phyloP scores from a whole-genome alignment of 2,888 invertebrate species.

The Spicauda simplicius region DNA sequence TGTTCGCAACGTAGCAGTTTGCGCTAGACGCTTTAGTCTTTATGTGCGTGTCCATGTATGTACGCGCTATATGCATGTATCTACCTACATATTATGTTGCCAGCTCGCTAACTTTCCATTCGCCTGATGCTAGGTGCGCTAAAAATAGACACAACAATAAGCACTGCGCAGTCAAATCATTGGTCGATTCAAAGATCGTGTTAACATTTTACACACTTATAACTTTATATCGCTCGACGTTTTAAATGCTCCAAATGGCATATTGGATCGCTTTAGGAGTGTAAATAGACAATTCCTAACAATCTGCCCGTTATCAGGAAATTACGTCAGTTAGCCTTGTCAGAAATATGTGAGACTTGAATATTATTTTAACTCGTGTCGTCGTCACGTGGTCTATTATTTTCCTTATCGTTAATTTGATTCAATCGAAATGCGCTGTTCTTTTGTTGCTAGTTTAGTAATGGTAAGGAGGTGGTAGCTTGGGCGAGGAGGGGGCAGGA shows the following conservation, averaged over 20 bases:
- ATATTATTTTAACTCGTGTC: constrained; percentile 51
- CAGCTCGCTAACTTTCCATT: constrained; percentile 79
- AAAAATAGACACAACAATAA: constrained; percentile 74
- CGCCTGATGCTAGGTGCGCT: constrained; percentile 67
- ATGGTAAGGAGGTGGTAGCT: constrained; percentile 61
- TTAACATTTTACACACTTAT: constrained; percentile 26
- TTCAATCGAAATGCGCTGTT: constrained; percentile 61
- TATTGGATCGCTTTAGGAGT: constrained; percentile 19
- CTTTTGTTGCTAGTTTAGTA: constrained; percentile 57
- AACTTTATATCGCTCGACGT: neutral
- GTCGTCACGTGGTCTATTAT: constrained; percentile 62
- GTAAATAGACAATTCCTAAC: constrained; percentile 39
- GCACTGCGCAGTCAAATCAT: constrained; percentile 64
- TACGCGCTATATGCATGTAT: constrained; percentile 39
- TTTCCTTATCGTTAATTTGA: constrained; percentile 63
- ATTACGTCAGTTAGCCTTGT: constrained; percentile 58
- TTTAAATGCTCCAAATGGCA: constrained; percentile 4
- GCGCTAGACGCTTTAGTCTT: constrained; percentile 28
- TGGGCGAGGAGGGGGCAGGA: constrained; percentile 70
- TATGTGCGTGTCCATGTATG: constrained; percentile 38
- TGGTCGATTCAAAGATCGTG: constrained; percentile 54
- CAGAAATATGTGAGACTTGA: constrained; percentile 53
- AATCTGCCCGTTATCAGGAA: constrained; percentile 54
- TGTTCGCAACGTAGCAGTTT: constrained; percentile 13
- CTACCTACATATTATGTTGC: constrained; percentile 62